These are phyloP conservation scores for Lepetodrilus schrolli DNA, from an alignment of 2,888 invertebrate genomes.

Conservation along the genomic window DNA sequence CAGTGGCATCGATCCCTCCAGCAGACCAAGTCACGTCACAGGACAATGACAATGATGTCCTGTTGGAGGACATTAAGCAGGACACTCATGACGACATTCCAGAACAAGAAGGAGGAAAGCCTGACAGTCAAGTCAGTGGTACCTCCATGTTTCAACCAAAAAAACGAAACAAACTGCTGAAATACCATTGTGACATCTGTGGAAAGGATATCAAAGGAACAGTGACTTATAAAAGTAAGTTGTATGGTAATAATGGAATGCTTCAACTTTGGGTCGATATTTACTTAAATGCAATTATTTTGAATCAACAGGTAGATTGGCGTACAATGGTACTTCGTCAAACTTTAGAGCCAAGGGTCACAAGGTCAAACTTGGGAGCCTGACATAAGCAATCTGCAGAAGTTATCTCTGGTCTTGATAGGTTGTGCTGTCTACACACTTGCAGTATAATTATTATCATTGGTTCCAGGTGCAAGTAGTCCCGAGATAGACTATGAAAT, in stretches of 20 bases:
- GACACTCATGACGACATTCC: not conserved
- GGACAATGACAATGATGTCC: not conserved
- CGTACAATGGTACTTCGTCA: too few relatives aligned
- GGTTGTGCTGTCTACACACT: too few relatives aligned
- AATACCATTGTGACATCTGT: conserved; percentile 36
- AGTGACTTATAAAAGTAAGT: conserved; percentile 36
- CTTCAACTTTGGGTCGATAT: not conserved
- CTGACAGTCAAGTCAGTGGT: not conserved
- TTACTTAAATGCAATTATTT: too few relatives aligned
- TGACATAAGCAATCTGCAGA: too few relatives aligned
- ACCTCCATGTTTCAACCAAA: too few relatives aligned
- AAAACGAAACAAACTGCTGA: conserved; percentile 31
- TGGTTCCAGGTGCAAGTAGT: too few relatives aligned
- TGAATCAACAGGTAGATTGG: too few relatives aligned
- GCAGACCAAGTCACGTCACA: not conserved
- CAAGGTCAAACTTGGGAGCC: too few relatives aligned
- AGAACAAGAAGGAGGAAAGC: not conserved
- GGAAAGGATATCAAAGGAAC: conserved; percentile 31
- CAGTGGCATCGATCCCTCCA: not conserved
- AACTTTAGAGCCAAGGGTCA: too few relatives aligned
- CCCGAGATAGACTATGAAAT: too few relatives aligned
- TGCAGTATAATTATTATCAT: too few relatives aligned
- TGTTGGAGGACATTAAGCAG: not conserved
- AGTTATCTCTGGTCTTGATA: too few relatives aligned
- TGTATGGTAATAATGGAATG: not conserved